phyloP scores from a whole-genome alignment of 2,113 vertebrate species.

The Grammomys surdaster region DNA sequence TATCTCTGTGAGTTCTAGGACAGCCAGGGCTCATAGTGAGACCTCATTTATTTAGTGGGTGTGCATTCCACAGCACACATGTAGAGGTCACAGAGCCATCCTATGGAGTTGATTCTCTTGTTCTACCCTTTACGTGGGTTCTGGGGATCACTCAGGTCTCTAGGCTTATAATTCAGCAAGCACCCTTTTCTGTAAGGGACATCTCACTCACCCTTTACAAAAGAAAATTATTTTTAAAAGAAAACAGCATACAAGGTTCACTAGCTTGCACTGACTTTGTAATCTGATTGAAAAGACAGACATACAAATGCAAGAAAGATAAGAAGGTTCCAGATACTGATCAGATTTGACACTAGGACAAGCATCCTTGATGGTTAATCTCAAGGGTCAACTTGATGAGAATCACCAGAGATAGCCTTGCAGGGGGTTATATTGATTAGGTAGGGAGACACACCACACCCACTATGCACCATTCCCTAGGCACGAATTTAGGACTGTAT shows the following conservation, averaged over 20 bases:
- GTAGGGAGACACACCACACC: too few species aligned
- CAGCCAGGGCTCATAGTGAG: not conserved
- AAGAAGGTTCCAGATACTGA: not conserved
- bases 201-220: not conserved
- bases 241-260: not conserved
- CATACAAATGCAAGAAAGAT: not conserved
- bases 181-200: not conserved
- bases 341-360: not conserved
- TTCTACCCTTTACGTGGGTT: not conserved
- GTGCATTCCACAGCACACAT: not conserved
- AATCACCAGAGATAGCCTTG: not conserved
- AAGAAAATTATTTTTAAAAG: not conserved
- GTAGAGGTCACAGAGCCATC: not conserved
- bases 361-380: not conserved
- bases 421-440: too few species aligned
- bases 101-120: not conserved
- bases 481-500: not conserved
- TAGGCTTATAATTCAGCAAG: not conserved
- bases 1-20: not conserved
- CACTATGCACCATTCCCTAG: not conserved
- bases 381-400: not conserved
- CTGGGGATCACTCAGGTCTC: not conserved
- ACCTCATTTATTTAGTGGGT: not conserved
- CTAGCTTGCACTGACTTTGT: not conserved
- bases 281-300: not conserved